phyloP scores from a whole-genome alignment of 1,140 invertebrate species.

The Epicauta chinensis region DNA sequence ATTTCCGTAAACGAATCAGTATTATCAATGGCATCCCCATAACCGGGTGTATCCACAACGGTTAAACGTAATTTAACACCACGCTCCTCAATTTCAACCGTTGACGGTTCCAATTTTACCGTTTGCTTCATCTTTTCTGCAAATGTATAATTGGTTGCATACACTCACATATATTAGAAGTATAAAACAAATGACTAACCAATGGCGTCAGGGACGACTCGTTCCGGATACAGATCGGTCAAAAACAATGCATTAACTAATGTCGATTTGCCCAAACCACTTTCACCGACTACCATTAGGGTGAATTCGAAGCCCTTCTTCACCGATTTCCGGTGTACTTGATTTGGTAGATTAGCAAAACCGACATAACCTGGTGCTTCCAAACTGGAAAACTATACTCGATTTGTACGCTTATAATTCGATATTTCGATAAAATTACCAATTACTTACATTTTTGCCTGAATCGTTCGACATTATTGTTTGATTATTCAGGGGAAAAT shows the following conservation, averaged over 20 bases:
- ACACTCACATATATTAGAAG: too few species aligned
- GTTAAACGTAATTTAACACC: constrained; percentile 85
- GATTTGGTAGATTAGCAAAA: constrained; percentile 92
- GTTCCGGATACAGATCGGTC: constrained; percentile 88
- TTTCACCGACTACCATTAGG: constrained; percentile 96
- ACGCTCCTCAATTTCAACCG: constrained; percentile 89
- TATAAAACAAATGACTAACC: constrained; percentile 48
- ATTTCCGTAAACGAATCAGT: constrained; percentile 87
- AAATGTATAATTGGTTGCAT: too few species aligned
- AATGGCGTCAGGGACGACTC: constrained; percentile 77
- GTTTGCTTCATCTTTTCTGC: constrained; percentile 84
- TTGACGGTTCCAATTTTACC: constrained; percentile 83
- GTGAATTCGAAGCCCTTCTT: constrained; percentile 98
- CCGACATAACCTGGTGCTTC: constrained; percentile 86
- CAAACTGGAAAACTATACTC: constrained; percentile 65
- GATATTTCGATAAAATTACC: background rate
- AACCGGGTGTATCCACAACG: constrained; percentile 96
- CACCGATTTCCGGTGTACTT: constrained; percentile 92
- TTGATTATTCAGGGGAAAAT: constrained; percentile 10
- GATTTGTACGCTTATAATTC: constrained; percentile 1
- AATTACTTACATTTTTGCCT: constrained; percentile 42
- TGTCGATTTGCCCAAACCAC: constrained; percentile 95
- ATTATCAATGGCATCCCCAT: constrained; percentile 98
- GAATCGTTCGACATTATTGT: constrained; percentile 45
- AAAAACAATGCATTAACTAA: constrained; percentile 97